Evolutionary conservation across 2,888 invertebrate genomes (phyloP).

Genomic region (Sycophila texana): DNA sequence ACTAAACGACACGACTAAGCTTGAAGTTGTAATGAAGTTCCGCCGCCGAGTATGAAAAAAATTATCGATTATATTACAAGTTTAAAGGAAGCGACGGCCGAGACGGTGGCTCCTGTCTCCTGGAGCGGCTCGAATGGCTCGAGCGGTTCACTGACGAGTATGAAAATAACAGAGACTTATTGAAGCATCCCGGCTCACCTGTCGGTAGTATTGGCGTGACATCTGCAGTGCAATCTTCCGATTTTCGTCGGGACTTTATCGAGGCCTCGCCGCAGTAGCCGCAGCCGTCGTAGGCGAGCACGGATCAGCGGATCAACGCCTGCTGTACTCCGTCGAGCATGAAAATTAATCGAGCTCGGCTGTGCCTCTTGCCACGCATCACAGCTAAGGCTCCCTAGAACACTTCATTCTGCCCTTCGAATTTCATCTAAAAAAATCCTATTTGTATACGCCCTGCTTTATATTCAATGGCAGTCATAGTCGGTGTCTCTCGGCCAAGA

Average conservation of each 20-base stretch:
- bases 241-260: conserved; percentile 55
- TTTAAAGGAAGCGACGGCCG: too few relatives aligned
- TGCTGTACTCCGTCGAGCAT: conserved; percentile 69
- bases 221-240: conserved; percentile 64
- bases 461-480: neutral
- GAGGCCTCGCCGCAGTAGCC: too few relatives aligned
- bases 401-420: neutral
- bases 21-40: too few relatives aligned
- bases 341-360: conserved; percentile 73
- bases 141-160: conserved; percentile 43
- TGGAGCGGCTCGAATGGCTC: too few relatives aligned
- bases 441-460: too few relatives aligned
- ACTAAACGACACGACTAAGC: too few relatives aligned
- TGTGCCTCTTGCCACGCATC: conserved; percentile 40
- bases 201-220: conserved; percentile 60
- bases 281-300: conserved; percentile 63
- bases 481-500: neutral
- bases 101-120: too few relatives aligned
- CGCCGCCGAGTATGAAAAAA: too few relatives aligned
- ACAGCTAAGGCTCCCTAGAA: neutral
- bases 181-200: conserved; percentile 73
- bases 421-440: too few relatives aligned
- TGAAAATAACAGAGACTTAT: conserved; percentile 69
- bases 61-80: too few relatives aligned
- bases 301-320: conserved; percentile 71